These are phyloP conservation scores for Balearica regulorum DNA, from an alignment of 2,797 vertebrate species.

Conservation along the genomic window DNA sequence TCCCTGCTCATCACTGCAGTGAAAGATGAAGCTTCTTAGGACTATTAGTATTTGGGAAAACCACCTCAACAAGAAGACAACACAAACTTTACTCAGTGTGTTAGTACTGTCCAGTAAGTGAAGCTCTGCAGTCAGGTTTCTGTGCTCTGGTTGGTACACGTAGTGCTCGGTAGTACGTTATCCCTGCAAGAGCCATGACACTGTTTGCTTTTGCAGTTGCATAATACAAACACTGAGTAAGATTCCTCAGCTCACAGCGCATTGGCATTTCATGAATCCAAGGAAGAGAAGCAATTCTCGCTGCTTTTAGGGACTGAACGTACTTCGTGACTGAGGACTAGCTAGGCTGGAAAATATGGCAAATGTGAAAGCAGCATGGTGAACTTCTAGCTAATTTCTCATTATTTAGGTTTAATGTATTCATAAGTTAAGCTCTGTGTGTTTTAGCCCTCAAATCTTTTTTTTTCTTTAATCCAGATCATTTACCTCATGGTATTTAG, in stretches of 20 bases:
- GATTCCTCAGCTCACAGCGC: not conserved
- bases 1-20: not conserved
- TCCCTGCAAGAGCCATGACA: not conserved
- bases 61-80: not conserved
- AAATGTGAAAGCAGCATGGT: not conserved
- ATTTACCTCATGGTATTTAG: not conserved
- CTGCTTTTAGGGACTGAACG: not conserved
- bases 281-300: not conserved
- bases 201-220: constrained; percentile 18
- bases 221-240: constrained; percentile 7
- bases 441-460: not conserved
- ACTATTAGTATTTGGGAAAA: not conserved
- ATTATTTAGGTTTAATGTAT: not conserved
- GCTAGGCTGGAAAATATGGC: not conserved
- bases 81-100: not conserved
- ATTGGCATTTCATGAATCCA: not conserved
- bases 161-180: not conserved
- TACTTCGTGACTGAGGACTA: not conserved
- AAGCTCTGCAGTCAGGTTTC: not conserved
- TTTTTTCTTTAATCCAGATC: not conserved
- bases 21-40: not conserved
- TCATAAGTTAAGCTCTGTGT: not conserved
- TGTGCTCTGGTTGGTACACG: not conserved
- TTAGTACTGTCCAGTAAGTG: not conserved
- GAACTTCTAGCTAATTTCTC: not conserved